Evolutionary conservation across 2,113 vertebrate species (phyloP).

Genomic region (Periophthalmodon schlosseri): DNA sequence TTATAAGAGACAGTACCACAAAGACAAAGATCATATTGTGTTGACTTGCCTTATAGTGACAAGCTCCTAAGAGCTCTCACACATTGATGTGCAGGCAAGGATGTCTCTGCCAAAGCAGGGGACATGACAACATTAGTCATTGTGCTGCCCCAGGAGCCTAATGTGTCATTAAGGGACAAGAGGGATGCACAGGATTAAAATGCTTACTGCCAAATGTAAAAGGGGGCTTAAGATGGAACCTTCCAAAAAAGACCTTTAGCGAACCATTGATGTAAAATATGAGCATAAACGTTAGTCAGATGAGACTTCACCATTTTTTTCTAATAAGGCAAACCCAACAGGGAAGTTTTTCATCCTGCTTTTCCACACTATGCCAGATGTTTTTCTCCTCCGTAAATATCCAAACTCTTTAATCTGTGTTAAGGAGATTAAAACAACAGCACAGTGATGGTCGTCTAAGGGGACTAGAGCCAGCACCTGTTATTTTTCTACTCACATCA

Average conservation of each 20-base stretch:
- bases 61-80: conserved; percentile 28
- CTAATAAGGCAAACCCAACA: conserved; percentile 10
- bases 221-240: conserved; percentile 40
- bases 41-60: conserved; percentile 26
- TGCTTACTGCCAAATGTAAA: conserved; percentile 33
- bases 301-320: conserved; percentile 12
- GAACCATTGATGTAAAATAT: conserved; percentile 4
- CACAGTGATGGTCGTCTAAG: conserved; percentile 33
- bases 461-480: conserved; percentile 22
- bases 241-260: conserved; percentile 28
- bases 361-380: conserved; percentile 41
- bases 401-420: conserved; percentile 54
- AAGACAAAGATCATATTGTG: conserved; percentile 23
- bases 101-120: conserved; percentile 34
- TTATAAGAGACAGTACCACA: neutral
- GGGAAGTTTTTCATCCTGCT: neutral
- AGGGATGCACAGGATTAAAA: conserved; percentile 61
- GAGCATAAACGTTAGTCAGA: neutral
- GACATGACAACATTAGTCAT: conserved; percentile 64
- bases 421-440: conserved; percentile 57
- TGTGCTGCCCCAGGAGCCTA: conserved; percentile 59
- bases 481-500: conserved; percentile 28
- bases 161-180: conserved; percentile 66
- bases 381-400: conserved; percentile 47
- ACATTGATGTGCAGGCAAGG: conserved; percentile 31